phyloP scores from a whole-genome alignment of 2,113 vertebrate genomes.

The Philantomba maxwellii region DNA sequence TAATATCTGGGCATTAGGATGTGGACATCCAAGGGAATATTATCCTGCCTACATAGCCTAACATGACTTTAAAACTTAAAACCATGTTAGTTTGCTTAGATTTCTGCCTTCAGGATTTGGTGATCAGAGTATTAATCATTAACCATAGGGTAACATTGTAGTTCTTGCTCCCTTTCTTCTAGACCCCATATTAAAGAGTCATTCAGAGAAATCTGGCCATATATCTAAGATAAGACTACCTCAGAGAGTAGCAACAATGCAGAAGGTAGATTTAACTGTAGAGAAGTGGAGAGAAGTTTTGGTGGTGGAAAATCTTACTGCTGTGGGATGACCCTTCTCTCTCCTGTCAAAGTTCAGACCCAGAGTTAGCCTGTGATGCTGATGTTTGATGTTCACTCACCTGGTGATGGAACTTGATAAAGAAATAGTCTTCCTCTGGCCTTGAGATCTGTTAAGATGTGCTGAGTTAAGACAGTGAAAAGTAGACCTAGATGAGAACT shows the following conservation, averaged over 20 bases:
- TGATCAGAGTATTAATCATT: neutral
- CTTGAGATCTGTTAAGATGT: neutral
- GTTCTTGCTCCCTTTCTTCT: neutral
- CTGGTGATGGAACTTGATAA: neutral
- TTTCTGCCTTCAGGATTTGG: neutral
- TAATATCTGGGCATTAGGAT: neutral
- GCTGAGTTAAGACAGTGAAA: neutral
- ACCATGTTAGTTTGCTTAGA: neutral
- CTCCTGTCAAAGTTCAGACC: neutral
- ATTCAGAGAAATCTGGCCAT: neutral
- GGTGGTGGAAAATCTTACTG: neutral
- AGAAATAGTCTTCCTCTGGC: accelerated
- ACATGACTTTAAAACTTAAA: neutral
- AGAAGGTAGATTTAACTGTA: neutral
- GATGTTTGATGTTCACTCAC: neutral
- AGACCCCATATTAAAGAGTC: neutral
- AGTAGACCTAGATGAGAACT: neutral
- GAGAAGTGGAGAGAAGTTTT: neutral
- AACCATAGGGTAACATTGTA: no score
- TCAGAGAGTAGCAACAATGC: neutral
- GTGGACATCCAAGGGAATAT: neutral
- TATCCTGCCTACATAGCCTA: neutral
- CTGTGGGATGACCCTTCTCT: neutral
- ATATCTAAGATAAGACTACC: neutral
- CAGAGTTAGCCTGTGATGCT: neutral